phyloP scores from a whole-genome alignment of 2,797 vertebrate species.

The Arrhamphus sclerolepis region DNA sequence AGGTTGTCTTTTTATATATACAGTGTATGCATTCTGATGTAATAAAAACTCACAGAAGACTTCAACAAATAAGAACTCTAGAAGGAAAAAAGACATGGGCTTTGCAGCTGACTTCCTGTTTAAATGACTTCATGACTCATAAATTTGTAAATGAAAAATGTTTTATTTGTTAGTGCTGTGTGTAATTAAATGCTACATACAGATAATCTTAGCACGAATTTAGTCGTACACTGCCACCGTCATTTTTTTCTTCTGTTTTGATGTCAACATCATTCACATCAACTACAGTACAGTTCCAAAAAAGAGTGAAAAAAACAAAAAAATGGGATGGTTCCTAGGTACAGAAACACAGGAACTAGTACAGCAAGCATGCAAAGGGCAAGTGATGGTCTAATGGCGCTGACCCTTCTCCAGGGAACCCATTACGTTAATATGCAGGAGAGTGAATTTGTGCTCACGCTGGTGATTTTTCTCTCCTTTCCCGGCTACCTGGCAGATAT shows the following conservation, averaged over 20 bases:
- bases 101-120: background rate
- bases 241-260: slow-evolving; percentile 56
- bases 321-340: slow-evolving; percentile 53
- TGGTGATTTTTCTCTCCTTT: slow-evolving; percentile 3
- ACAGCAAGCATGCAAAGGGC: slow-evolving; percentile 80
- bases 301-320: slow-evolving; percentile 42
- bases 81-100: too few relatives aligned
- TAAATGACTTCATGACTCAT: slow-evolving; percentile 1
- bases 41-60: too few relatives aligned
- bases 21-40: too few relatives aligned
- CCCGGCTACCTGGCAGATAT: background rate
- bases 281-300: slow-evolving; percentile 73
- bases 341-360: slow-evolving; percentile 79
- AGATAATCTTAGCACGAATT: slow-evolving; percentile 77
- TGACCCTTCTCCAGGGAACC: background rate
- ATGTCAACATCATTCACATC: slow-evolving; percentile 77
- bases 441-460: slow-evolving; percentile 47
- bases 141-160: slow-evolving; percentile 55
- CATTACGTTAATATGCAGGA: background rate
- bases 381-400: background rate
- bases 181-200: slow-evolving; percentile 84
- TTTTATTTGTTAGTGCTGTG: slow-evolving; percentile 85
- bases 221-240: slow-evolving; percentile 74
- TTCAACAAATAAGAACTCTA: too few relatives aligned
- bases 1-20: too few relatives aligned